Conservation (phyloP, 2,888 invertebrate species). For the Abscondita cerata region DNA sequence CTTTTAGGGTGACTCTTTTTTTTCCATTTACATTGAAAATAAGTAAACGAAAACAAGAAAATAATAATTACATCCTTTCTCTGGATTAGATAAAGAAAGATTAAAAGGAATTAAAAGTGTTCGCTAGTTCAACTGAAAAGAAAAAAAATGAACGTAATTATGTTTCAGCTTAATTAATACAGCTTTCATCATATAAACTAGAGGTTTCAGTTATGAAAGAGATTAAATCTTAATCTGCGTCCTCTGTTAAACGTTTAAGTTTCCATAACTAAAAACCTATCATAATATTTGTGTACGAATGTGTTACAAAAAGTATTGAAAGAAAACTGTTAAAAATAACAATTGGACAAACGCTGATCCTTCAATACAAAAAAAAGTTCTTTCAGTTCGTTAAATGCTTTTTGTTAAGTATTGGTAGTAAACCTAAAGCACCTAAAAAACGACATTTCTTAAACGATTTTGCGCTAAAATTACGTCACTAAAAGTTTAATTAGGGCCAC, state of each 20-base stretch:
- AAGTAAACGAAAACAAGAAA: too few species aligned
- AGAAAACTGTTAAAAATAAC: constrained; percentile 4
- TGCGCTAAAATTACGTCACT: constrained; percentile 11
- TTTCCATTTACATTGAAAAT: too few species aligned
- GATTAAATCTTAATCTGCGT: too few species aligned
- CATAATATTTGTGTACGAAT: neutral
- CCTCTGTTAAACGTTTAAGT: neutral
- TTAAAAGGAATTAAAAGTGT: too few species aligned
- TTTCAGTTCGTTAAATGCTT: constrained; percentile 13
- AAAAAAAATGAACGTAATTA: too few species aligned
- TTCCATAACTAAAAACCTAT: neutral
- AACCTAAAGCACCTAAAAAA: constrained; percentile 8
- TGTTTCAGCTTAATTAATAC: too few species aligned
- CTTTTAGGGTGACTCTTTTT: too few species aligned
- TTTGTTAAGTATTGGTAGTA: constrained; percentile 12
- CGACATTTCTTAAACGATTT: constrained; percentile 9
- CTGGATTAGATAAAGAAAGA: too few species aligned
- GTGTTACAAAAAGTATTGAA: neutral
- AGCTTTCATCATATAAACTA: too few species aligned
- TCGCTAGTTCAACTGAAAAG: too few species aligned
- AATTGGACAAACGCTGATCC: constrained; percentile 6
- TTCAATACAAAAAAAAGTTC: constrained; percentile 5
- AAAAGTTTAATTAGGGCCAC: constrained; percentile 14
- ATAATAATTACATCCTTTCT: too few species aligned
- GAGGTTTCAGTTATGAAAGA: too few species aligned